These are phyloP conservation scores for Enteromius fasciolatus DNA, from an alignment of 2,797 vertebrate species.

Conservation along the genomic window DNA sequence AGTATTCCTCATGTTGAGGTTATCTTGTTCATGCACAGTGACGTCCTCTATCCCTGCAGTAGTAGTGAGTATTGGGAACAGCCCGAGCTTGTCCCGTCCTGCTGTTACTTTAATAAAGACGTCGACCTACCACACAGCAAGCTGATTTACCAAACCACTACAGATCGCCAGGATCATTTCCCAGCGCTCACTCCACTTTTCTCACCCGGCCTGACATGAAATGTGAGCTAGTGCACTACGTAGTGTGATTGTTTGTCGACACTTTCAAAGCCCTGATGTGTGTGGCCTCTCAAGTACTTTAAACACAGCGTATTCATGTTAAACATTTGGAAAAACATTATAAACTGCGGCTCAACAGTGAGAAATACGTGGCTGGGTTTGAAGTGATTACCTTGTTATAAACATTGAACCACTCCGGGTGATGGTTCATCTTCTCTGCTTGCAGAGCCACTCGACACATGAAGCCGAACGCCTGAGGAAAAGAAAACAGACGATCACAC, in stretches of 20 bases:
- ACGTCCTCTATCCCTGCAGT: background rate
- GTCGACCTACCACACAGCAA: slow-evolving; percentile 57
- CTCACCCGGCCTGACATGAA: slow-evolving; percentile 15
- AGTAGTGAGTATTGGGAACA: background rate
- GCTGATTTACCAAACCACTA: slow-evolving; percentile 69
- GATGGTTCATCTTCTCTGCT: slow-evolving; percentile 98
- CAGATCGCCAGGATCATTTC: slow-evolving; percentile 66
- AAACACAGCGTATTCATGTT: slow-evolving; percentile 27
- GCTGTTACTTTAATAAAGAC: background rate
- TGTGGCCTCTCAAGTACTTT: slow-evolving; percentile 41
- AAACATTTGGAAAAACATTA: slow-evolving; percentile 41
- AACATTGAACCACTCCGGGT: slow-evolving; percentile 97
- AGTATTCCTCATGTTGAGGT: background rate
- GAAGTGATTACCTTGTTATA: slow-evolving; percentile 91
- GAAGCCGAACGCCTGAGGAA: slow-evolving; percentile 90
- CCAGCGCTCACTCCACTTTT: slow-evolving; percentile 47
- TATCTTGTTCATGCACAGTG: background rate
- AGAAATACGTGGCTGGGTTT: slow-evolving; percentile 1
- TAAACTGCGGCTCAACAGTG: slow-evolving; percentile 30
- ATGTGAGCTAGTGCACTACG: background rate
- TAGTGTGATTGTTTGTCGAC: background rate
- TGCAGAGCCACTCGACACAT: slow-evolving; percentile 94
- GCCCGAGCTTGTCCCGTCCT: background rate
- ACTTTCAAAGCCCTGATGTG: slow-evolving; percentile 18
- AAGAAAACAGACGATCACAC: slow-evolving; percentile 17